Base-by-base conservation (phyloP, 2,797 vertebrate species). In the Sebastiscus albofasciatus region DNA sequence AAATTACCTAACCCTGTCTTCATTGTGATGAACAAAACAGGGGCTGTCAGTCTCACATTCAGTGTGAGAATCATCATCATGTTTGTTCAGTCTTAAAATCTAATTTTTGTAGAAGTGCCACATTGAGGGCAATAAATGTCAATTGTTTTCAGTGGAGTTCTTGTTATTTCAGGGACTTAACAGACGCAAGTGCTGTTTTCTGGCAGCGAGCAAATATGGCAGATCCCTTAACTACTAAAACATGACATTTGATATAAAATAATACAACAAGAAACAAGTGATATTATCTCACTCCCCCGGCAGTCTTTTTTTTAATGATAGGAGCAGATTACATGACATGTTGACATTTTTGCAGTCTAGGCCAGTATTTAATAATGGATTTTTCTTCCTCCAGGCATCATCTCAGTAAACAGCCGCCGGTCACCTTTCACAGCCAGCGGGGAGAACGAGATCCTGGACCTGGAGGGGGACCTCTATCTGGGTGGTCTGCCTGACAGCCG, bases 381-480 rank as follows among this genome's bases (percentile, higher is more conserved):
- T 82, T 78, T 59, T 75, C 66, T 29, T 18, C 49, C 36, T 68
- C 2, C 87, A 99, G 98, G 98, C 83, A 99, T 98, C 90, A 99
- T 99, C 91, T 98, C 98, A 0, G 98, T 99, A 91, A 98, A 99
- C 95, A 99, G 97, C 93, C 97, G 96, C 18, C 96, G 98, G 82
- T 98, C 97, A 0, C 97, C 97, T 0, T 99, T 99, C 94, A 99
- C 97, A 0, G 98, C 98, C 56, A 99, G 97, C 0, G 98, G 98
- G 6, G 98, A 99, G 91, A 99, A 98, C 0, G 98, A 99, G 93
- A 99, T 99, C 90, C 86, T 99, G 22, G 98, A 99, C 92, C 93
- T 99, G 86, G 98, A 99, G 87, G 98, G 98, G 0, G 97, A 99
- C 90, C 98, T 99, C 93, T 99, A 98, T 89, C 95, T 99, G 0